A percentile compares a stretch with the other conserved stretches of the same genome.
phyloP scores from a whole-genome alignment of 1,140 invertebrate species.

The Psilanteris sp. region DNA sequence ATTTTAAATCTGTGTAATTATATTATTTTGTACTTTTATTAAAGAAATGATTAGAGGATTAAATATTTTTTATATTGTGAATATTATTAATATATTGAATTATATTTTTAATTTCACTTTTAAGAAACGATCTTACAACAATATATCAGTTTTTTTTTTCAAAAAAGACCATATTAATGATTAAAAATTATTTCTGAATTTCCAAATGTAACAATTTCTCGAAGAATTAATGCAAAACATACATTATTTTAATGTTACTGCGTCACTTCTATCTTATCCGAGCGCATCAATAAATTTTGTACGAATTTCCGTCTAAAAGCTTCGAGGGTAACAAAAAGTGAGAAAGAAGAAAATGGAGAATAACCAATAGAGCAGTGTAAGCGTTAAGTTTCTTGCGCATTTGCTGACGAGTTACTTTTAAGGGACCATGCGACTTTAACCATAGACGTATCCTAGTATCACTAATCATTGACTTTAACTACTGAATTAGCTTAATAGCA shows the following conservation, averaged over 20 bases:
- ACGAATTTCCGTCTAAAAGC: constrained; percentile 30
- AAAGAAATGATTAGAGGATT: no score
- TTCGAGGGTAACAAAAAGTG: constrained; percentile 17
- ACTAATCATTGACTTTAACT: constrained; percentile 46
- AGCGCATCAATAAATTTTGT: constrained; percentile 40
- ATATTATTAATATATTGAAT: no score
- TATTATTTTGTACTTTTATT: no score
- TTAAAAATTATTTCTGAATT: no score
- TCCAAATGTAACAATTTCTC: background rate
- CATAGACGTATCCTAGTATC: constrained; percentile 5
- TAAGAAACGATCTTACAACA: no score
- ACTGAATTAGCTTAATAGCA: constrained; percentile 42
- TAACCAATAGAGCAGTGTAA: constrained; percentile 39
- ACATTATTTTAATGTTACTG: constrained; percentile 19
- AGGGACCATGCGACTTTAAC: constrained; percentile 18
- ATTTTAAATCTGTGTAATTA: no score
- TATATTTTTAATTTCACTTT: no score
- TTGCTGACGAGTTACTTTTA: constrained; percentile 23
- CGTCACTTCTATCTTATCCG: constrained; percentile 25
- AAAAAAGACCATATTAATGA: no score
- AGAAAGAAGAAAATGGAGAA: constrained; percentile 45
- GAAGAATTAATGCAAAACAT: constrained; percentile 1
- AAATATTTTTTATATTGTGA: no score
- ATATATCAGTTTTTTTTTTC: no score
- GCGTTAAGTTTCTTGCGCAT: constrained; percentile 35